phyloP scores from a whole-genome alignment of 2,888 invertebrate genomes.

The Ochropleura leucogaster region DNA sequence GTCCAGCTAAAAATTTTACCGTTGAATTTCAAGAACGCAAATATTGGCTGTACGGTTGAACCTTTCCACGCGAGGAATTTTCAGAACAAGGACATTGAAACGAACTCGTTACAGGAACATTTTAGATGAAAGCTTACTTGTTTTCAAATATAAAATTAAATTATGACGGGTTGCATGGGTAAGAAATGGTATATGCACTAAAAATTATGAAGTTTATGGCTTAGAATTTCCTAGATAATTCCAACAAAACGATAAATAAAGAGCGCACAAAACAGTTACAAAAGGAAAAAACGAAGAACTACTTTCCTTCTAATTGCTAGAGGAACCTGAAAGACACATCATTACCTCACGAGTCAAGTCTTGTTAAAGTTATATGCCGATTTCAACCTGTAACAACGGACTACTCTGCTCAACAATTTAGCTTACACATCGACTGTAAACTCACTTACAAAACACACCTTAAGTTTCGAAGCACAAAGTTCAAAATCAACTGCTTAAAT shows the following conservation, averaged over 20 bases:
- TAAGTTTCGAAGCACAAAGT: neutral
- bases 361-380: constrained; percentile 57
- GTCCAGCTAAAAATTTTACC: constrained; percentile 15
- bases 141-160: neutral
- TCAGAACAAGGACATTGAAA: constrained; percentile 10
- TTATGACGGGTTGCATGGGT: neutral
- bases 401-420: constrained; percentile 48
- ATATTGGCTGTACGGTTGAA: constrained; percentile 32
- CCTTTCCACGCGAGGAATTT: constrained; percentile 19
- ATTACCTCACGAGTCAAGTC: constrained; percentile 37
- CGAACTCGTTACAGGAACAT: constrained; percentile 13
- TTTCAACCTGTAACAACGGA: constrained; percentile 49
- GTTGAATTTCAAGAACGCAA: constrained; percentile 46
- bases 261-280: neutral
- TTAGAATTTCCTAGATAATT: neutral
- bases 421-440: constrained; percentile 42
- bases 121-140: neutral
- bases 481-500: constrained; percentile 32
- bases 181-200: too few relatives aligned
- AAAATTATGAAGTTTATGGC: neutral
- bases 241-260: neutral
- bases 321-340: constrained; percentile 29
- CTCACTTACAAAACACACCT: constrained; percentile 16
- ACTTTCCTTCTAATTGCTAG: constrained; percentile 27
- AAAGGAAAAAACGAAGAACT: neutral